A percentile compares a stretch with the other conserved stretches of the same genome.
These are phyloP conservation scores for Eulemur mongoz DNA, from an alignment of 2,797 vertebrate species.

Conservation along the genomic window DNA sequence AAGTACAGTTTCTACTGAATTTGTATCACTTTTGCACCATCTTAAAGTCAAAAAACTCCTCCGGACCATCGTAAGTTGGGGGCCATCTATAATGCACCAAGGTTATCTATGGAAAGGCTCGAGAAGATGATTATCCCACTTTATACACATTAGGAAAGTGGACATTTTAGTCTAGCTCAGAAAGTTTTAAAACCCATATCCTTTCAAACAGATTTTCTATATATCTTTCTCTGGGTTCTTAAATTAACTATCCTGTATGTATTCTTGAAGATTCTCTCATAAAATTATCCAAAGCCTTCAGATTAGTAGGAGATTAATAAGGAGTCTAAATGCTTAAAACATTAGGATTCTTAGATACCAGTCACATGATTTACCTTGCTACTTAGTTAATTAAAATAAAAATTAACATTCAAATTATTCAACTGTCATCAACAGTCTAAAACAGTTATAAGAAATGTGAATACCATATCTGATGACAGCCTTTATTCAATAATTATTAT, in stretches of 20 bases:
- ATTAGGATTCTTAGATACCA: neutral
- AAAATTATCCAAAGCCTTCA: neutral
- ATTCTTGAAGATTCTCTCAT: neutral
- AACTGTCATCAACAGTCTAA: neutral
- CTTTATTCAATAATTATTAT: neutral
- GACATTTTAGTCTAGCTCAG: neutral
- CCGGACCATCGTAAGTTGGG: neutral
- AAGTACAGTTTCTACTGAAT: neutral
- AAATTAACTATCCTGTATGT: neutral
- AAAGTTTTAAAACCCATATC: neutral
- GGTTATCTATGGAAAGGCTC: neutral
- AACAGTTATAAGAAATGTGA: neutral
- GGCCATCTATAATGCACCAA: neutral
- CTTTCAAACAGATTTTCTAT: neutral
- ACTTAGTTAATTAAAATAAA: neutral
- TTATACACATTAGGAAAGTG: neutral
- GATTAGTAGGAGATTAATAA: neutral
- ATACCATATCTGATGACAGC: neutral
- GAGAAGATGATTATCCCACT: neutral
- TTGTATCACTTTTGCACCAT: neutral
- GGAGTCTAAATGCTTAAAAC: neutral
- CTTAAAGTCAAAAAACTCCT: neutral
- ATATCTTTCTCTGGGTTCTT: neutral
- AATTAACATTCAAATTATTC: neutral
- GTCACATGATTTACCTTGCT: neutral